Conservation (phyloP, 2,888 invertebrate genomes). For the Timema podura region DNA sequence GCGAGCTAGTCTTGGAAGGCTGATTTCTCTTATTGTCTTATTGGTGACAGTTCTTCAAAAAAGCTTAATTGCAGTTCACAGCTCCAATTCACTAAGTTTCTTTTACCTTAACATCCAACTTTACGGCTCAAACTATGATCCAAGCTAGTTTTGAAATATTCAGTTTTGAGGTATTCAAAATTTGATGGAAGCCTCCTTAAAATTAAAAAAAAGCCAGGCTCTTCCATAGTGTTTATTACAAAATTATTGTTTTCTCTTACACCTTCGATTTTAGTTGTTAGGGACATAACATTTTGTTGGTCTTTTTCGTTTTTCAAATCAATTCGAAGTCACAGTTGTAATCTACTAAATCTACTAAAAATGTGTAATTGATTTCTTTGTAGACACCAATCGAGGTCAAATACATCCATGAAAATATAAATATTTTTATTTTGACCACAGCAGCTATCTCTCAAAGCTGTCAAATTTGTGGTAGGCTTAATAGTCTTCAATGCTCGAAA, state of each 20-base stretch:
- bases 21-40: neutral
- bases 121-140: neutral
- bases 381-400: neutral
- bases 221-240: neutral
- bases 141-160: neutral
- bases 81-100: neutral
- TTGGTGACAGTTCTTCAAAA: neutral
- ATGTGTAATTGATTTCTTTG: neutral
- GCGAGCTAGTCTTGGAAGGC: neutral
- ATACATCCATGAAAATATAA: neutral
- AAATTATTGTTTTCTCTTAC: neutral
- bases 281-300: neutral
- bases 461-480: neutral
- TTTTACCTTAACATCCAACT: neutral
- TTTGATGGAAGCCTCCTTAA: neutral
- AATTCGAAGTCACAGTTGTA: neutral
- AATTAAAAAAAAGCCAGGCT: neutral
- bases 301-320: neutral
- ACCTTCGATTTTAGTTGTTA: neutral
- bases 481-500: neutral
- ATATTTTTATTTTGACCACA: neutral
- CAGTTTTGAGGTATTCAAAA: neutral
- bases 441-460: neutral
- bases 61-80: neutral
- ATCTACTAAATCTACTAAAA: neutral